Evolutionary conservation across 2,797 vertebrate species (phyloP).

Genomic region (Melopsittacus undulatus): DNA sequence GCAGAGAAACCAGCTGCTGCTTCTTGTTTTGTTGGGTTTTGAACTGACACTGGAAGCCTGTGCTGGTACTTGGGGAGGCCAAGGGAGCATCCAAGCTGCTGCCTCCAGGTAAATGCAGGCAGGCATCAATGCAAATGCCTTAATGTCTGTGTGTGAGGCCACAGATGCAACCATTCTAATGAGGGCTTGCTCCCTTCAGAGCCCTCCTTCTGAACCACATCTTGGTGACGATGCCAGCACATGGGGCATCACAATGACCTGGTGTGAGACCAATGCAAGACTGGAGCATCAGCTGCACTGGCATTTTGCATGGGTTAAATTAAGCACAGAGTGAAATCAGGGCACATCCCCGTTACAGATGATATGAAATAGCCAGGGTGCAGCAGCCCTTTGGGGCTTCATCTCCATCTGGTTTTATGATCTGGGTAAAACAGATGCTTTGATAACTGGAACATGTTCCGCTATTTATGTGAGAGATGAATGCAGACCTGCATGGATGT

Average conservation of each 20-base stretch:
- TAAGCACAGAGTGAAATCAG: neutral
- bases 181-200: neutral
- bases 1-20: constrained; percentile 24
- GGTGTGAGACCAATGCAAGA: neutral
- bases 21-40: neutral
- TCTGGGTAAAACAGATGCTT: neutral
- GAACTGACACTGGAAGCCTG: neutral
- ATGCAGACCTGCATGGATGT: neutral
- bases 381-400: constrained; percentile 3
- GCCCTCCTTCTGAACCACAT: neutral
- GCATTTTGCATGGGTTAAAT: neutral
- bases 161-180: neutral
- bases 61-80: neutral
- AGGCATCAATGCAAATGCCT: neutral
- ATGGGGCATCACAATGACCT: neutral
- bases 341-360: neutral
- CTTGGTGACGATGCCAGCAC: neutral
- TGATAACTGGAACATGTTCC: neutral
- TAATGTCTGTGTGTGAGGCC: neutral
- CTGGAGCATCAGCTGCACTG: neutral
- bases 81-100: neutral
- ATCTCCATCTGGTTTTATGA: constrained; percentile 23
- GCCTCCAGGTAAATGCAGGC: neutral
- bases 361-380: neutral
- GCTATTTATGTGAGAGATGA: neutral